Conservation (phyloP, 2,797 vertebrate species). For the Gambusia yucatana region DNA sequence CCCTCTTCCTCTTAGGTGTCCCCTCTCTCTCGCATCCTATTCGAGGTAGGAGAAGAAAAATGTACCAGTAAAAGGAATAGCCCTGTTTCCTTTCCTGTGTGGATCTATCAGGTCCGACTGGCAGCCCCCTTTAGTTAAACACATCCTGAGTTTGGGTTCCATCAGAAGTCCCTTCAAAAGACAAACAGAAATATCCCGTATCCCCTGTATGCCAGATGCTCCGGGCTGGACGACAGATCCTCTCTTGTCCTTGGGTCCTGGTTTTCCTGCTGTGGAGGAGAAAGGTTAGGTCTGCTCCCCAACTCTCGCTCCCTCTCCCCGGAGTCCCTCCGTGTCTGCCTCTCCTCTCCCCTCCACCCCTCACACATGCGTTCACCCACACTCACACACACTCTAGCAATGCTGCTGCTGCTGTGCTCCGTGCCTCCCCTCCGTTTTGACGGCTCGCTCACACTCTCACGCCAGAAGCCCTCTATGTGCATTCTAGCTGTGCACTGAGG, state of each 20-base stretch:
- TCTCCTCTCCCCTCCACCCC: conserved; percentile 75
- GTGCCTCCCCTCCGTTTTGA: conserved; percentile 75
- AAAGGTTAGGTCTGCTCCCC: conserved; percentile 73
- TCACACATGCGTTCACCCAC: conserved; percentile 64
- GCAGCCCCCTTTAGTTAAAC: conserved; percentile 63
- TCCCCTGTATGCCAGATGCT: conserved; percentile 53
- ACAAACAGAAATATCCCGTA: conserved; percentile 47
- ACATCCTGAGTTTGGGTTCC: conserved; percentile 75
- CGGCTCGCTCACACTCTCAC: conserved; percentile 71
- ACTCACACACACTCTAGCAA: conserved; percentile 65
- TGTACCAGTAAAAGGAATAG: conserved; percentile 46
- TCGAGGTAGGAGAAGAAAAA: conserved; percentile 55
- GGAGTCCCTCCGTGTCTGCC: conserved; percentile 75
- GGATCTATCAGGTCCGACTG: conserved; percentile 63
- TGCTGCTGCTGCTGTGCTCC: conserved; percentile 63
- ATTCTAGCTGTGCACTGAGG: conserved; percentile 67
- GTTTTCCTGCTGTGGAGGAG: conserved; percentile 72
- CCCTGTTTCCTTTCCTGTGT: conserved; percentile 56
- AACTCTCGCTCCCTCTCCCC: conserved; percentile 76
- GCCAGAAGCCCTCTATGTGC: conserved; percentile 70
- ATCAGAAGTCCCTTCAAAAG: conserved; percentile 53
- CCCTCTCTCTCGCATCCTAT: conserved; percentile 66
- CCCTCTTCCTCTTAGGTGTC: conserved; percentile 72
- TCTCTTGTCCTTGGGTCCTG: conserved; percentile 65
- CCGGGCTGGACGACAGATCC: conserved; percentile 61